Evolutionary conservation across 2,888 invertebrate genomes (phyloP).

Genomic region (Pollenia labialis): DNA sequence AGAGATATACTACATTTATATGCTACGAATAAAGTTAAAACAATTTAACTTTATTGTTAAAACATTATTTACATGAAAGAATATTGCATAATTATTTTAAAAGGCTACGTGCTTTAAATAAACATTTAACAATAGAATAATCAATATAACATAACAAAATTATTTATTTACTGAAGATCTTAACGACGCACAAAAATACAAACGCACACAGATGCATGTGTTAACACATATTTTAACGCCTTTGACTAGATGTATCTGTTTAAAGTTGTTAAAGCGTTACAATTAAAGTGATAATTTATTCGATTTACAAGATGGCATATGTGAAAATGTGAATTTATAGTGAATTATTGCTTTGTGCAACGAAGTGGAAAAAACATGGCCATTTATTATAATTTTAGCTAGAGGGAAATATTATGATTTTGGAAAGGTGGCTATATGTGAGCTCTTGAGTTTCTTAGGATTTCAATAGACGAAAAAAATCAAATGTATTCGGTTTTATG

Average conservation of each 20-base stretch:
- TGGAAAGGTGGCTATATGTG: too few species aligned
- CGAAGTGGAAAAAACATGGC: too few species aligned
- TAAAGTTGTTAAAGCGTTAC: conserved; percentile 13
- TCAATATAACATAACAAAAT: conserved; percentile 11
- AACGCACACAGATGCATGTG: too few species aligned
- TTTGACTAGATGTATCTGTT: background rate
- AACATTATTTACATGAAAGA: conserved; percentile 8
- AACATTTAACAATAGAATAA: conserved; percentile 26
- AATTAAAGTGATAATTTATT: conserved; percentile 7
- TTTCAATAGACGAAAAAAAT: too few species aligned
- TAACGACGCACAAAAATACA: background rate
- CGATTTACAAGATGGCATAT: background rate
- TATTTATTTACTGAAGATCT: background rate
- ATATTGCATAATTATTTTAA: conserved; percentile 34
- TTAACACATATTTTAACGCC: too few species aligned
- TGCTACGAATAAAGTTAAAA: background rate
- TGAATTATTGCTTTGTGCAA: too few species aligned
- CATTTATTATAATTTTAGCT: too few species aligned
- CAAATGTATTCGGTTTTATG: too few species aligned
- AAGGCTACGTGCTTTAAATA: conserved; percentile 32
- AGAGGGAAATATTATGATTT: too few species aligned
- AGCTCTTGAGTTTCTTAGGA: too few species aligned
- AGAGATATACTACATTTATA: background rate
- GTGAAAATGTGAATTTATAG: too few species aligned
- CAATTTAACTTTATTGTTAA: background rate